Evolutionary conservation across 2,888 invertebrate species (phyloP).

Genomic region (Hecatera dysodea): DNA sequence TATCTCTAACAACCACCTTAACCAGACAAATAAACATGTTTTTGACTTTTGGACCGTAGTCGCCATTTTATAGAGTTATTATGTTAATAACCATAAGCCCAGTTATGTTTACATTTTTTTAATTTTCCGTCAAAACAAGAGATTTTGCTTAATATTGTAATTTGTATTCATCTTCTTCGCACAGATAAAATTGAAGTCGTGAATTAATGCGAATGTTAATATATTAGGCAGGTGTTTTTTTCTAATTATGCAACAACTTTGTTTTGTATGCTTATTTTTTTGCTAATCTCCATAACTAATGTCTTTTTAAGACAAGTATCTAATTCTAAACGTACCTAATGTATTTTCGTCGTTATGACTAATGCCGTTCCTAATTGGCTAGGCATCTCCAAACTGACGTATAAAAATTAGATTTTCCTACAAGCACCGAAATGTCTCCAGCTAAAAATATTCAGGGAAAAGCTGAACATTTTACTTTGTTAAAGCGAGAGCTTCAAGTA

Average conservation of each 20-base stretch:
- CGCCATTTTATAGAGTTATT: constrained; percentile 68
- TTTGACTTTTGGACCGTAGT: constrained; percentile 63
- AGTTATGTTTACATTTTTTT: constrained; percentile 74
- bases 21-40: constrained; percentile 69
- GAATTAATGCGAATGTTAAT: constrained; percentile 38
- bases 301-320: constrained; percentile 17
- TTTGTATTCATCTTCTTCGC: constrained; percentile 56
- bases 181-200: constrained; percentile 34
- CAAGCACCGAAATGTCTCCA: not conserved
- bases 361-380: constrained; percentile 16
- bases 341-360: constrained; percentile 17
- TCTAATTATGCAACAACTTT: constrained; percentile 38
- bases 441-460: constrained; percentile 31
- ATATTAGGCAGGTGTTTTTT: constrained; percentile 30
- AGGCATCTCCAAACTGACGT: not conserved
- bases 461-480: constrained; percentile 12
- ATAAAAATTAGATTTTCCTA: not conserved
- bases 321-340: constrained; percentile 12
- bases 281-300: constrained; percentile 26
- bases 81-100: constrained; percentile 70
- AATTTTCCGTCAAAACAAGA: constrained; percentile 57
- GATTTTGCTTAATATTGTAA: constrained; percentile 54
- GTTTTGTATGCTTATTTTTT: constrained; percentile 28
- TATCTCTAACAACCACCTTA: constrained; percentile 33
- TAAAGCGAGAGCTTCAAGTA: constrained; percentile 29